Base-by-base conservation (phyloP, 2,113 vertebrate species). In the Hassar affinis region DNA sequence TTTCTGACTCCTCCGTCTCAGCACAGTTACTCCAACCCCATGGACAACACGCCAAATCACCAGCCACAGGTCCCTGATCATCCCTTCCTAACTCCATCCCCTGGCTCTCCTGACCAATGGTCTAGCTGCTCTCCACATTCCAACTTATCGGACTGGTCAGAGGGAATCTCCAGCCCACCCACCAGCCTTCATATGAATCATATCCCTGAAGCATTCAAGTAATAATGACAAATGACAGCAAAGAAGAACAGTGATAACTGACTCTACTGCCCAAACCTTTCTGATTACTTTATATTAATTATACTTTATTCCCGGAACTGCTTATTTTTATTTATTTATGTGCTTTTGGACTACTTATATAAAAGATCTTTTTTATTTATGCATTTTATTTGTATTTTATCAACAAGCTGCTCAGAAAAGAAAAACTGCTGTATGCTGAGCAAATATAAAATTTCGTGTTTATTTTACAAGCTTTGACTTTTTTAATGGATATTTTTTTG, bases 131-230 rank as follows among this genome's bases (percentile, higher is more conserved):
- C 98, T 5, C 98, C 98, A 3, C 97, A 96, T 84, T 99, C 97
- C 93, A 98, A 98, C 85, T 94, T 98, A 92, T 99, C 98, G 3
- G 98, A 99, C 89, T 99, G 98, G 98, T 99, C 98, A 0, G 98
- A 99, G 89, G 97, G 98, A 79, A 95, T 99, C 90, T 99, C 97
- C 20, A 99, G 98, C 91, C 98, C 98, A 2, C 97, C 98, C 52
- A 98, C 96, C 5, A 98, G 94, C 91, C 94, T 97, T 95, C 97
- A 95, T 89, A 93, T 96, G 42, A 92, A 93, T 88, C 97, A 95
- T 89, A 94, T 97, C 90, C 96, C 97, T 0, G 98, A 98, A 88
- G 95, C 95, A 56, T 99, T 98, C 90, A 99, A 99, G 93, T 99
- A 66, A 92, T 81, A 75, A 81, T 17, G 61, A 38, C n/a, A n/a